Evolutionary conservation across 2,113 vertebrate genomes (phyloP), one percentile per base, ranked within the genome.

Genomic region (Pleuronectes platessa): DNA sequence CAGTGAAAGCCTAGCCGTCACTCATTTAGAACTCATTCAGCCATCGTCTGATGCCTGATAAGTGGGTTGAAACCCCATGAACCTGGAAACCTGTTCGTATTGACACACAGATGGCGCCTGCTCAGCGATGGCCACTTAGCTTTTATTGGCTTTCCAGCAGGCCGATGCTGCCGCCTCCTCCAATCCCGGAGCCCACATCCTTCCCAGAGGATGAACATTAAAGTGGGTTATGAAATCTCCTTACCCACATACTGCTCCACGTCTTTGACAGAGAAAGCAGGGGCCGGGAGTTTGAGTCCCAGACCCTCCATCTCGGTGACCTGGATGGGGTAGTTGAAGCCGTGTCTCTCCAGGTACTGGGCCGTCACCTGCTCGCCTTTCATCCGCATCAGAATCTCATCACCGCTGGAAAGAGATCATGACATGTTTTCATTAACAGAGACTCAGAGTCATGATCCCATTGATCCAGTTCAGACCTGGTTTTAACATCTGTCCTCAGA

Each of bases 191-290:
- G 68, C 40, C 66, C 59, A 37, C 60, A 37, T 76, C 51, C 56
- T 31, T 56, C 73, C 69, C 63, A 15, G 13, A 77, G 66, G 73
- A 79, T n/a, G 58, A 68, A 71, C 71, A 47, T 66, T 61, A 60
- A 71, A 66, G 75, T 27, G 27, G 35, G 55, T 68, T n/a, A 18
- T 12, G 27, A 54, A 21, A 18, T 1, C 10, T 65, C 17, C 98
- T 95, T 96, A 99, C 98, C 98, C 71, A 99, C 98, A 75, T 97
- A 97, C 74, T 93, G 96, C 94, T 98, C 97, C 93, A 99, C 98
- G 78, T 99, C 96, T 88, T 87, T 93, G 84, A 98, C 96, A 0
- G 97, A 97, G 89, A 99, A 99, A 10, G 95, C 93, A 10, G 94
- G 92, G 0, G 94, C 89, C 8, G 98, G 98, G 42, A 99, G 96